Conservation (phyloP, 2,113 vertebrate genomes). For the Aspidoscelis tigris region DNA sequence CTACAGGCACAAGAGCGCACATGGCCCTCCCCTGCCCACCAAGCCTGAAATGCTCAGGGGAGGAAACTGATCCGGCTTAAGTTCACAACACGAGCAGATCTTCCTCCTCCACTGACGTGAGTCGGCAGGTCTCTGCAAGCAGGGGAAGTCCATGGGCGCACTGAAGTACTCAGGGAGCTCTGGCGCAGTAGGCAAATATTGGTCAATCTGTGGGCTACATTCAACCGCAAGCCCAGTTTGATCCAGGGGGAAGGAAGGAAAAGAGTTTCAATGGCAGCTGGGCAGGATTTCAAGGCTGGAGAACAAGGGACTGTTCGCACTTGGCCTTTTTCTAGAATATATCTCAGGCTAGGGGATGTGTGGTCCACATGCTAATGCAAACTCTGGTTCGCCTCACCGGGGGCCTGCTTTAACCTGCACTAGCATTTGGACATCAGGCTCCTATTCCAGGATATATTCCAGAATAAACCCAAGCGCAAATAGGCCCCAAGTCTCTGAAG, state of each 20-base stretch:
- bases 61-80: conserved; percentile 9
- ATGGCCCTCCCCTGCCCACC: conserved; percentile 4
- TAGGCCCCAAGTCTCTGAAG: background rate
- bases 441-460: too few relatives aligned
- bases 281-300: background rate
- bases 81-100: background rate
- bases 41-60: conserved; percentile 1
- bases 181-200: too few relatives aligned
- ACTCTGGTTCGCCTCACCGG: too few relatives aligned
- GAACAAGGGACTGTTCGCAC: too few relatives aligned
- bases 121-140: background rate
- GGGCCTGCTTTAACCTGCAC: too few relatives aligned
- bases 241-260: background rate
- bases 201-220: background rate
- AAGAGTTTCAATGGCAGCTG: background rate
- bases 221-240: background rate
- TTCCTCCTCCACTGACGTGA: conserved; percentile 11
- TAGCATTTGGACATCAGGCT: too few relatives aligned
- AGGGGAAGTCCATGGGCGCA: background rate
- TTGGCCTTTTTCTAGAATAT: too few relatives aligned
- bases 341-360: too few relatives aligned
- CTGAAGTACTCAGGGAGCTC: background rate
- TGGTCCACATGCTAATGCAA: too few relatives aligned
- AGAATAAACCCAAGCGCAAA: too few relatives aligned
- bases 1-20: conserved; percentile 15